These are phyloP conservation scores for Drosophila kambysellisi DNA, from an alignment of 2,888 invertebrate species.

Conservation along the genomic window DNA sequence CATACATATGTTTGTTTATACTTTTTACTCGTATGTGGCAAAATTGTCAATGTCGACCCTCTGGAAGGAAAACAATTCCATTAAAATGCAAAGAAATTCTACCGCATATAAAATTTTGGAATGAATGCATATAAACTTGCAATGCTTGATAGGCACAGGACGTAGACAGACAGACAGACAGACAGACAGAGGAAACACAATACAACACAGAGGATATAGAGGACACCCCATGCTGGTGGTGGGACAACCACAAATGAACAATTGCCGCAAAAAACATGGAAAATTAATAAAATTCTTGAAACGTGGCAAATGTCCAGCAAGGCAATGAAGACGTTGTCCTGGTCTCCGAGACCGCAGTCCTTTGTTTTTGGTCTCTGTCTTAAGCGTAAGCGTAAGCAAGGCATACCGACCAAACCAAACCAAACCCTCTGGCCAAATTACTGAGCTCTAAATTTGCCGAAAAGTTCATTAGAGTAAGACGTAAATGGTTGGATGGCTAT, in stretches of 20 bases:
- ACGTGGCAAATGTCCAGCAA: conserved; percentile 42
- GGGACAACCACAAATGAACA: conserved; percentile 61
- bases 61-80: conserved; percentile 10
- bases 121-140: conserved; percentile 46
- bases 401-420: conserved; percentile 6
- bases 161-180: not conserved
- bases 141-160: conserved; percentile 22
- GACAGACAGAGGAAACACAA: not conserved
- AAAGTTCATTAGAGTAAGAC: conserved; percentile 60
- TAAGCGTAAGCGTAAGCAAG: conserved; percentile 4
- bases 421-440: conserved; percentile 25
- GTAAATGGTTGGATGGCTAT: conserved; percentile 39
- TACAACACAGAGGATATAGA: too few species aligned
- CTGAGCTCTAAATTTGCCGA: conserved; percentile 61
- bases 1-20: not conserved
- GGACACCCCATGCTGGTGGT: not conserved
- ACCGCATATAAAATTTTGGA: conserved; percentile 54
- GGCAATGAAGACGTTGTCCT: conserved; percentile 58
- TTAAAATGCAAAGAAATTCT: conserved; percentile 22
- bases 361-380: conserved; percentile 6
- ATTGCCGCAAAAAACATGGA: conserved; percentile 60
- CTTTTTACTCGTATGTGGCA: not conserved
- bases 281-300: conserved; percentile 68
- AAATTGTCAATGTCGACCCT: not conserved
- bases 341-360: conserved; percentile 16